phyloP scores from a whole-genome alignment of 2,888 invertebrate genomes.

The Drosophila stalkeri region DNA sequence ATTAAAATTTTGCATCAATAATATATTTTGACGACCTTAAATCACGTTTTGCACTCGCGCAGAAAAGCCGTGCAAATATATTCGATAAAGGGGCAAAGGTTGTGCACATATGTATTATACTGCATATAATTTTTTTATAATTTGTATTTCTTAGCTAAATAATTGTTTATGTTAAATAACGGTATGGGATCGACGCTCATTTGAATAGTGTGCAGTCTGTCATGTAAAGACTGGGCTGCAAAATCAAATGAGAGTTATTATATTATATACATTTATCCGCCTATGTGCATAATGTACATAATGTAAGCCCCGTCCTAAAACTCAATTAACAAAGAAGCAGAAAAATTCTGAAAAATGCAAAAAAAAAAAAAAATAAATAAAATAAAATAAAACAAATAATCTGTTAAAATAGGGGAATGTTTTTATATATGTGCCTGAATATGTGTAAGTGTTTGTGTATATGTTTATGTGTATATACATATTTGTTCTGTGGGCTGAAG shows the following conservation, averaged over 20 bases:
- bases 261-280: conserved; percentile 10
- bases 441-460: conserved; percentile 1
- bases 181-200: conserved; percentile 5
- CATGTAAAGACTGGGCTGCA: conserved; percentile 35
- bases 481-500: conserved; percentile 36
- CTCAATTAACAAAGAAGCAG: conserved; percentile 43
- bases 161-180: conserved; percentile 48
- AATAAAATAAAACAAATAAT: conserved; percentile 49
- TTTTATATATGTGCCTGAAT: conserved; percentile 30
- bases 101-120: conserved; percentile 3
- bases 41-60: background rate
- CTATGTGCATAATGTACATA: conserved; percentile 40
- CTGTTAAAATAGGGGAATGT: conserved; percentile 56
- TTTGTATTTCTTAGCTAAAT: conserved; percentile 61
- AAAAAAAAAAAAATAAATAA: conserved; percentile 13
- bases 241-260: conserved; percentile 8
- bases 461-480: conserved; percentile 28
- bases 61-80: background rate
- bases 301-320: conserved; percentile 56
- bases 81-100: background rate
- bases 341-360: conserved; percentile 29
- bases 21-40: conserved; percentile 1
- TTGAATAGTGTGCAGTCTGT: conserved; percentile 5
- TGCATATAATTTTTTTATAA: conserved; percentile 1
- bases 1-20: no score